Conservation (phyloP, 1,140 invertebrate species). For the Harlomillsia oculata region DNA sequence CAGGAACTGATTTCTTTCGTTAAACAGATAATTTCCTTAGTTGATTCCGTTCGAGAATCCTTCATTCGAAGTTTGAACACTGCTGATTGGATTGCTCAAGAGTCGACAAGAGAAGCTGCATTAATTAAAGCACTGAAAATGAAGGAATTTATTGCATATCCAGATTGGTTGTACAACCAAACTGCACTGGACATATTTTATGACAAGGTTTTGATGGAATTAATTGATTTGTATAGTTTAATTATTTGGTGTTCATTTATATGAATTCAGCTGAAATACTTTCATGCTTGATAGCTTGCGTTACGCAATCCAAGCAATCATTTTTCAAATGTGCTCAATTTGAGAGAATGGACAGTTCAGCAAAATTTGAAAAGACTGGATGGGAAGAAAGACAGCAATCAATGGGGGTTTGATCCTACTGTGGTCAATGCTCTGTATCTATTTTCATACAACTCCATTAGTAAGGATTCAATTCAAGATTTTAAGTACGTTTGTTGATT, state of each 20-base stretch:
- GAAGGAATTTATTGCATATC: slow-evolving; percentile 9
- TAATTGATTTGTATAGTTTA: not conserved
- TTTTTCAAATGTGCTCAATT: slow-evolving; percentile 2
- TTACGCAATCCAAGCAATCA: slow-evolving; percentile 1
- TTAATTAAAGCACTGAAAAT: slow-evolving; percentile 4
- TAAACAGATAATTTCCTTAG: too few species aligned
- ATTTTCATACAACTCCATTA: slow-evolving; percentile 6
- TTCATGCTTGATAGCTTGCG: not conserved
- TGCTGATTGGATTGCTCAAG: slow-evolving; percentile 13
- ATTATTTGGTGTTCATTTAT: too few species aligned
- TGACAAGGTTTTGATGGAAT: not conserved
- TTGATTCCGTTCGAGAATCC: too few species aligned
- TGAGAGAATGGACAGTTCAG: slow-evolving; percentile 4
- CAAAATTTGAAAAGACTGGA: not conserved
- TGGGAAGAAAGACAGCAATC: not conserved
- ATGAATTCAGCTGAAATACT: not conserved
- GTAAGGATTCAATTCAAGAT: not conserved
- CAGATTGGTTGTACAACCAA: not conserved
- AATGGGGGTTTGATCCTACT: not conserved
- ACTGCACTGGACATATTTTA: slow-evolving; percentile 5
- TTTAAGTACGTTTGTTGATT: not conserved
- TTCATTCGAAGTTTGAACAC: too few species aligned
- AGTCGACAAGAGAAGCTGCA: slow-evolving; percentile 2
- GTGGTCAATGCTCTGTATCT: slow-evolving; percentile 10
- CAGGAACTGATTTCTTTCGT: too few species aligned